Percentiles rank a stretch among this genome's conserved stretches.
phyloP scores from a whole-genome alignment of 2,888 invertebrate genomes.

The Mythimna vitellina region DNA sequence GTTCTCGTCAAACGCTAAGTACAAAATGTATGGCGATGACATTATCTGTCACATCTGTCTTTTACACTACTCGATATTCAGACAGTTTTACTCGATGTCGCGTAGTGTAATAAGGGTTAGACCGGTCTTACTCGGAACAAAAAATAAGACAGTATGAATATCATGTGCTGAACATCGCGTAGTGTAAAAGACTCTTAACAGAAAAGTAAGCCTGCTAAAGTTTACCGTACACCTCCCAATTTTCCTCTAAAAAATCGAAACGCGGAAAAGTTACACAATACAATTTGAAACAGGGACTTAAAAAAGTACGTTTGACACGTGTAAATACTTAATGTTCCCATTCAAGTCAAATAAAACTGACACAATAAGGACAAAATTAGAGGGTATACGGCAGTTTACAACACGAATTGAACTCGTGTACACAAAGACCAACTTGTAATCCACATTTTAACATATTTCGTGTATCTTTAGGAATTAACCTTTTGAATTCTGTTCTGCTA shows the following conservation, averaged over 20 bases:
- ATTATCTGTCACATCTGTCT: no score
- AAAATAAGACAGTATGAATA: no score
- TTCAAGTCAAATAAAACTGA: constrained; percentile 17
- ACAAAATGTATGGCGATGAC: no score
- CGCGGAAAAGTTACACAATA: constrained; percentile 6
- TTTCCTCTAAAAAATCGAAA: background rate
- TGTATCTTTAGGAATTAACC: background rate
- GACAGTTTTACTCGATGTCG: no score
- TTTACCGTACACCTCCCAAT: background rate
- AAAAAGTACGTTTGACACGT: background rate
- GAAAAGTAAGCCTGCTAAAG: background rate
- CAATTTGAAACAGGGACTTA: background rate
- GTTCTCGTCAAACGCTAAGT: no score
- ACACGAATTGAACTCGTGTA: background rate
- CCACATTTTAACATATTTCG: background rate
- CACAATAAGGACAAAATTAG: constrained; percentile 15
- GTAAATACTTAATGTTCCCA: background rate
- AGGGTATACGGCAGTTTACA: background rate
- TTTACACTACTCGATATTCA: no score
- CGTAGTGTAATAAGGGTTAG: no score
- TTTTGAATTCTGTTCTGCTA: no score
- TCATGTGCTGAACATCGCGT: no score
- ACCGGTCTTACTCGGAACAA: no score
- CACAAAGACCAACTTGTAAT: constrained; percentile 13
- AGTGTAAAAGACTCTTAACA: no score